Conservation (phyloP, 1,140 invertebrate genomes). For the Halesus radiatus region DNA sequence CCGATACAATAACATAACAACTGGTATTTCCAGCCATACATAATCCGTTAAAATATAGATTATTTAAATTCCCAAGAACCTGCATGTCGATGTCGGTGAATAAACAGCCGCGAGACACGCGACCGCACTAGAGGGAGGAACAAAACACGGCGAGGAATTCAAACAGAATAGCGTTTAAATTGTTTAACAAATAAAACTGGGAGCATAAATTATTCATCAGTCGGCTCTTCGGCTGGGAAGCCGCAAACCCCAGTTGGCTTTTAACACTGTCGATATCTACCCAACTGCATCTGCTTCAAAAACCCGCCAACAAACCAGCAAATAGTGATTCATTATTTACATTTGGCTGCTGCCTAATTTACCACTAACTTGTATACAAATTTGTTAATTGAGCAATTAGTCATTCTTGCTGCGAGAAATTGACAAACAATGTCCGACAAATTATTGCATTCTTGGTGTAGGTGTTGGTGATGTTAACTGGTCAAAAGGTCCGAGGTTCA, state of each 20-base stretch:
- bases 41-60: conserved; percentile 49
- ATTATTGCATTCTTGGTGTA: too few species aligned
- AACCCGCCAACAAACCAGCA: too few species aligned
- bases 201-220: conserved; percentile 53
- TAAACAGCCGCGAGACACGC: conserved; percentile 53
- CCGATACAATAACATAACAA: conserved; percentile 17
- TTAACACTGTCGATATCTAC: neutral
- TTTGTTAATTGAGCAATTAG: too few species aligned
- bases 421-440: too few species aligned
- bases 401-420: too few species aligned
- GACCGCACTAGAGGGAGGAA: conserved; percentile 48
- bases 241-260: neutral
- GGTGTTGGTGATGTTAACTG: too few species aligned
- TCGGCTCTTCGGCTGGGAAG: neutral
- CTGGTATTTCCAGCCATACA: conserved; percentile 20
- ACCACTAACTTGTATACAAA: too few species aligned
- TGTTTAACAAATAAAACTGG: conserved; percentile 55
- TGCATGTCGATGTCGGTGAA: conserved; percentile 49
- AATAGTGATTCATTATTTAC: too few species aligned
- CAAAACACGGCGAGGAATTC: conserved; percentile 45
- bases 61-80: conserved; percentile 50
- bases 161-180: conserved; percentile 54
- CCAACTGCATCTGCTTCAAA: too few species aligned
- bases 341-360: too few species aligned
- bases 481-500: too few species aligned